Evolutionary conservation across 1,140 invertebrate species (phyloP).

Genomic region (Heliothis virescens): DNA sequence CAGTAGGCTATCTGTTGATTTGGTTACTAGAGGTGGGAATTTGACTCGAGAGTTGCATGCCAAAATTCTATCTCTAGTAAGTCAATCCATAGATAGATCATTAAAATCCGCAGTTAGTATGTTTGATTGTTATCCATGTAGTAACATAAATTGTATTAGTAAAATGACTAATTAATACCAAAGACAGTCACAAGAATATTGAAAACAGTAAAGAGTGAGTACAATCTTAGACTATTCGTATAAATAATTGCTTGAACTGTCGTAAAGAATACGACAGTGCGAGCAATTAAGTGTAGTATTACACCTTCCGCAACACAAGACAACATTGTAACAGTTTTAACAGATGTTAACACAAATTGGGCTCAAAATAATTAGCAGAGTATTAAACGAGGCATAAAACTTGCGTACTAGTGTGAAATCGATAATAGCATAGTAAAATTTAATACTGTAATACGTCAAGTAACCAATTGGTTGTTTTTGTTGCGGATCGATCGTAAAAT

Average conservation of each 20-base stretch:
- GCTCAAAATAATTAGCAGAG: slow-evolving; percentile 67
- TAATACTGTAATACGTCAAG: slow-evolving; percentile 52
- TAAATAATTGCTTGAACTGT: background rate
- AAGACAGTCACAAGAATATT: background rate
- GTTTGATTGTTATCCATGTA: no score
- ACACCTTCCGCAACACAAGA: slow-evolving; percentile 31
- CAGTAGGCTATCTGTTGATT: no score
- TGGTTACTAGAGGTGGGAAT: no score
- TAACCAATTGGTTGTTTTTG: slow-evolving; percentile 18
- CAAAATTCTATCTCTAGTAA: no score
- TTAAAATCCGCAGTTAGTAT: no score
- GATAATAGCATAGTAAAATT: slow-evolving; percentile 69
- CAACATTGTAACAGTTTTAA: slow-evolving; percentile 31
- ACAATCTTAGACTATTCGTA: background rate
- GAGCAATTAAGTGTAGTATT: slow-evolving; percentile 16
- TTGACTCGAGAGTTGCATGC: no score
- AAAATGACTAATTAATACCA: background rate
- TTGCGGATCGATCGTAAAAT: slow-evolving; percentile 36
- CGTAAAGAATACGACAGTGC: slow-evolving; percentile 22
- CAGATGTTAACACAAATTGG: slow-evolving; percentile 50
- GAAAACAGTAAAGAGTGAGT: background rate
- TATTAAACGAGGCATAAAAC: slow-evolving; percentile 69
- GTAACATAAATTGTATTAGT: background rate
- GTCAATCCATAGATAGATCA: no score
- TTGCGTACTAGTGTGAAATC: slow-evolving; percentile 62